Conservation (phyloP, 2,888 invertebrate species). For the Scelioninae gen. 2 region DNA sequence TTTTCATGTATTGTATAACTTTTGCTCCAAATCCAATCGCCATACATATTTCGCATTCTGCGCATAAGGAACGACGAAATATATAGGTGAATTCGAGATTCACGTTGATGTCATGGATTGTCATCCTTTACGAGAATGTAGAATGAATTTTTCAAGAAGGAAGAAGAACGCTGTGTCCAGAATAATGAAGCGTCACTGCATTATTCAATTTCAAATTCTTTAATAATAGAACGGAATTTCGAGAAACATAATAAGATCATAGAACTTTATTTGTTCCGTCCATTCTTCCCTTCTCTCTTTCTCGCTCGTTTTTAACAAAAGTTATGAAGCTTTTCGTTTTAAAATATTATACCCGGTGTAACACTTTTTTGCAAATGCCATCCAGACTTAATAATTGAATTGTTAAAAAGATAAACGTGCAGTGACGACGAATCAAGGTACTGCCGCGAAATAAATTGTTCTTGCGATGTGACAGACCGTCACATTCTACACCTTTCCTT, state of each 20-base stretch:
- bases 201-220: slow-evolving; percentile 31
- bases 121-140: slow-evolving; percentile 37
- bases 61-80: slow-evolving; percentile 1
- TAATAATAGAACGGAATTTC: slow-evolving; percentile 26
- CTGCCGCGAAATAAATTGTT: slow-evolving; percentile 9
- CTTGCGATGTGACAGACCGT: slow-evolving; percentile 1
- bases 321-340: not conserved
- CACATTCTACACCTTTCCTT: slow-evolving; percentile 1
- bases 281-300: no score
- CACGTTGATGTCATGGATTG: slow-evolving; percentile 27
- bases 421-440: slow-evolving; percentile 13
- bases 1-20: not conserved
- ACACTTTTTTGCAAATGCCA: not conserved
- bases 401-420: slow-evolving; percentile 6
- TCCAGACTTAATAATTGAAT: slow-evolving; percentile 15
- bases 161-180: slow-evolving; percentile 28
- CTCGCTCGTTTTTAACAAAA: not conserved
- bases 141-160: slow-evolving; percentile 49
- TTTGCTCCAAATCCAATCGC: slow-evolving; percentile 12
- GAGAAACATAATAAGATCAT: not conserved
- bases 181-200: slow-evolving; percentile 37
- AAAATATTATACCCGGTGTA: not conserved
- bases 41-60: slow-evolving; percentile 30
- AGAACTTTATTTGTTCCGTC: no score
- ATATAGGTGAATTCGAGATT: slow-evolving; percentile 34